Base-by-base conservation (phyloP, 2,888 invertebrate species). In the Noctua pronuba region DNA sequence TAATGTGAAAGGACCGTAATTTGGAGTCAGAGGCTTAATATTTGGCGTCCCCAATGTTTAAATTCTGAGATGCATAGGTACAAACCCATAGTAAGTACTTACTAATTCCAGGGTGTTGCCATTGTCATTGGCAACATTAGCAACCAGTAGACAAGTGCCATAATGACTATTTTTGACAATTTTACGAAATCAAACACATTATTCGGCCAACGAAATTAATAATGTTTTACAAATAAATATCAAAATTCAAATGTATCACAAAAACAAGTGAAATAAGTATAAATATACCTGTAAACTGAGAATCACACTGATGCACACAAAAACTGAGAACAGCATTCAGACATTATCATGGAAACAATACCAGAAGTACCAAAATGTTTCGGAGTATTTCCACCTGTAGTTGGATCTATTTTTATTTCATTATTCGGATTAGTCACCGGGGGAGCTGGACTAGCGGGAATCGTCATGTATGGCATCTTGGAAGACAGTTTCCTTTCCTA, bases 361-460 rank as follows among this genome's bases (percentile, higher is more conserved):
- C 94, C 94, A 49, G 89, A 88, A 67, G 74, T 93, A 2, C 70
- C 58, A 6, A 88, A 68, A 68, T 93, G 91, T 82, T 92, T 90
- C 28, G 90, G 91, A 5, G 73, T 90, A 0, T 89, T 93, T 69
- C 90, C 92, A 6, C 88, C 89, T 7, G 90, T 82, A 68, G 80
- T 91, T 69, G 94, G 86, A 3, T 89, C 91, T 46, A 91, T 83
- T 80, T 73, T 94, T 5, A 94, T 94, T 79, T 84, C 93, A 2
- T 0, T 93, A 28, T 80, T 90, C 49, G 94, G 92, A 10, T 38
- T 94, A 18, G 85, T 52, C 0, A 73, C 78, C 0, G 94, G 94
- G 0, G 88, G 86, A 0, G 2, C 81, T 1, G 92, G 91, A 0
- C 24, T 94, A n/a, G 31, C 89, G 0, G 89, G 85, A 13, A 84